These are phyloP conservation scores for Cheilosia impressa DNA, from an alignment of 2,888 invertebrate species.

Conservation along the genomic window DNA sequence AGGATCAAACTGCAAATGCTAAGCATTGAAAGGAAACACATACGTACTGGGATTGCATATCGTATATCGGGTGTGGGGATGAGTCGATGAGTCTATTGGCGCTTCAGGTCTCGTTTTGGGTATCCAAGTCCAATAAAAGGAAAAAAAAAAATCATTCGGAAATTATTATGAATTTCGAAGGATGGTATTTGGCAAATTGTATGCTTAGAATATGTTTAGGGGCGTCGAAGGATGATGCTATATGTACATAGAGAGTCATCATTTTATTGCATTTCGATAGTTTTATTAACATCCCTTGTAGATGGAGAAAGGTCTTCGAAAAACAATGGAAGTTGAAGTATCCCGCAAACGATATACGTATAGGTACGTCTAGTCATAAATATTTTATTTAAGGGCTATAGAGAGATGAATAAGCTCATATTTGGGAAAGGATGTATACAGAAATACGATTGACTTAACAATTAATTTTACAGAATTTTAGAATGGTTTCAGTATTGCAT, in stretches of 20 bases:
- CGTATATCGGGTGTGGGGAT: constrained; percentile 6
- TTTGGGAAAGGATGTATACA: neutral
- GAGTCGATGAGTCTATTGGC: constrained; percentile 1
- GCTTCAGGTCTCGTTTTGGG: constrained; percentile 22
- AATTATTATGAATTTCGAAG: constrained; percentile 32
- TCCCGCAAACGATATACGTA: neutral
- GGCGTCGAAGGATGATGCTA: constrained; percentile 5
- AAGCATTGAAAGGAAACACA: neutral
- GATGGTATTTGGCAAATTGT: constrained; percentile 37
- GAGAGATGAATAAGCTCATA: neutral
- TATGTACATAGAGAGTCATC: neutral
- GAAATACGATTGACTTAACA: neutral
- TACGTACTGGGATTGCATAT: neutral
- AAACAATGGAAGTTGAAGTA: neutral
- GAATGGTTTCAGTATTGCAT: neutral
- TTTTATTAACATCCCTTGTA: constrained; percentile 14
- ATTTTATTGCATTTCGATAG: constrained; percentile 30
- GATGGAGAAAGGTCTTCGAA: neutral
- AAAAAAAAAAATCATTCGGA: constrained; percentile 25
- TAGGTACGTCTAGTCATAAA: neutral
- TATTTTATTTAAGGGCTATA: neutral
- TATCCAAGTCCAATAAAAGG: constrained; percentile 23
- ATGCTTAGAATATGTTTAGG: constrained; percentile 16
- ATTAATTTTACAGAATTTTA: neutral
- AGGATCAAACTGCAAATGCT: constrained; percentile 18